phyloP scores from a whole-genome alignment of 1,140 invertebrate species.

The Papilio machaon region DNA sequence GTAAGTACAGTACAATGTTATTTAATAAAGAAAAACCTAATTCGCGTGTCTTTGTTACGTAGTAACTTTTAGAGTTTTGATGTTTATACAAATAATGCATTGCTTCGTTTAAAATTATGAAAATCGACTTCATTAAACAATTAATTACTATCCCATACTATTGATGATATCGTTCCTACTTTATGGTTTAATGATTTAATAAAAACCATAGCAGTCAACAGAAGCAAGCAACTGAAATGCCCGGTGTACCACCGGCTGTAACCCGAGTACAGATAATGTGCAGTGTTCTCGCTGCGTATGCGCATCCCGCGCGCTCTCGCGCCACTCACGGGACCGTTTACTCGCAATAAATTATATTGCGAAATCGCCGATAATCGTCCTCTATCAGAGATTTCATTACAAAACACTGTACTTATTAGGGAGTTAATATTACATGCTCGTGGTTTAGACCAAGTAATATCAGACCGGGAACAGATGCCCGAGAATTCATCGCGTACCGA shows the following conservation, averaged over 20 bases:
- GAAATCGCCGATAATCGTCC: conserved; percentile 58
- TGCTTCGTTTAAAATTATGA: no score
- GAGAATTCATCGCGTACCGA: neutral
- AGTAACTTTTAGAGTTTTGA: no score
- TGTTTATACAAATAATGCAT: no score
- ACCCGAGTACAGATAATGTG: conserved; percentile 57
- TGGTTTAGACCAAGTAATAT: neutral
- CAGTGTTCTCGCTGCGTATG: conserved; percentile 62
- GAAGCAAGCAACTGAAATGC: conserved; percentile 1
- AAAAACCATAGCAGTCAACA: neutral
- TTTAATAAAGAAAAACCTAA: no score
- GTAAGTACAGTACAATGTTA: no score
- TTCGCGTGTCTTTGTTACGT: no score
- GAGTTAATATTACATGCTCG: conserved; percentile 43
- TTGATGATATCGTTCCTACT: no score
- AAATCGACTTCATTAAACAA: no score
- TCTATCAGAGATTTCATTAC: conserved; percentile 59
- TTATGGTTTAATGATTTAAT: no score
- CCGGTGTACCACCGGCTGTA: conserved; percentile 35
- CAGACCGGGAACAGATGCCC: neutral
- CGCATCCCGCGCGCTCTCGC: conserved; percentile 48
- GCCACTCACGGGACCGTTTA: conserved; percentile 52
- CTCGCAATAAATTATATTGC: conserved; percentile 61
- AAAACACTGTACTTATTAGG: conserved; percentile 56
- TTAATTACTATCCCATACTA: no score